Base-by-base conservation (phyloP, 2,797 vertebrate genomes). In the Gastrophryne carolinensis region DNA sequence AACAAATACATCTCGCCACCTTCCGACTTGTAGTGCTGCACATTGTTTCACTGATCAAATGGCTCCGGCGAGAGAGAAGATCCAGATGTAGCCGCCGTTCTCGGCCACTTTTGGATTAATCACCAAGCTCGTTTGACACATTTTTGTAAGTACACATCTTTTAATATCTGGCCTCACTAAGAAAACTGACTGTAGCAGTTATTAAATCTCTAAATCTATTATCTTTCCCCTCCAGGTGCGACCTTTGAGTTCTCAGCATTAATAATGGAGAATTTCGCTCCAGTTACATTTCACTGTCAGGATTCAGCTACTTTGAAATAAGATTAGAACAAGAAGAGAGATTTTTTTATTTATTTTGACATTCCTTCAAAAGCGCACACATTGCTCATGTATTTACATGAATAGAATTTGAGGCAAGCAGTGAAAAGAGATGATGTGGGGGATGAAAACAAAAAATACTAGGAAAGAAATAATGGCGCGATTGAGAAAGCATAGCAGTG, bases 161-260 rank as follows among this genome's bases (percentile, higher is more conserved):
- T 72, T 78, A 72, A 78, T 78, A 78, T 72, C 67, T 78, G 61
- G 75, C 32, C 75, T 78, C 75, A 39, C 68, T 58, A 78, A 65
- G 75, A 72, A 67, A 78, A 78, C 67, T 78, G 67, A 66, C 67
- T 78, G 75, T 60, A 72, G 53, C 75, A 72, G 75, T 78, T 78
- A 78, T 78, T 78, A 78, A 78, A 78, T 78, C 75, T 78, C 75
- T 60, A 78, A 78, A 78, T 78, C 75, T 78, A 78, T 78, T 78
- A 78, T 78, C 75, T 72, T 57, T 78, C 68, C 74, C 75, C 68
- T 78, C 60, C 49, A 72, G 75, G 75, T 72, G 68, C 53, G 61
- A 78, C 75, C 75, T 78, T 78, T 78, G 67, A 78, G 75, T 68
- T 78, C 75, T 71, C 75, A 72, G 75, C 68, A 72, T 72, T 78